Base-by-base conservation (phyloP, 1,140 invertebrate species). In the Cotesia glomerata region DNA sequence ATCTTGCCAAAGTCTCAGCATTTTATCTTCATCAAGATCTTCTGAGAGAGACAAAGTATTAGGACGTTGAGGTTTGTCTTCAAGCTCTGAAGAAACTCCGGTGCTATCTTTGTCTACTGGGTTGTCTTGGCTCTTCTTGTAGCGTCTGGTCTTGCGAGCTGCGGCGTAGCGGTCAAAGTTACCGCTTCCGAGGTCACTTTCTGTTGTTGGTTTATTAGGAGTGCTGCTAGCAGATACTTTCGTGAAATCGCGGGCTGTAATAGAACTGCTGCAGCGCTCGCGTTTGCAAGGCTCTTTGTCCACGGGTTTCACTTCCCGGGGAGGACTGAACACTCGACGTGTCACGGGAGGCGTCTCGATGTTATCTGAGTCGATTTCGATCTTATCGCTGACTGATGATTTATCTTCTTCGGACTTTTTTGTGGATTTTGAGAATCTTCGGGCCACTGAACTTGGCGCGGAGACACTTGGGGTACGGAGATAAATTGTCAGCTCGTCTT, bases 351-450 rank as follows among this genome's bases (percentile, higher is more conserved):
- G 95, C 4, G 95, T 96, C 88, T 96, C 95, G 14, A 96, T 94
- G 76, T 97, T 97, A 75, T 97, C 95, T 3, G 94, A 94, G 82
- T 97, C 95, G 9, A 96, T 95, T 80, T 96, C 94, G 32, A 94
- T 91, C 79, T 92, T 93, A 77, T 94, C 93, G 75, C 87, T 85
- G 75, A 90, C 82, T 77, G 26, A 26, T 2, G 26, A 26, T 26
- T 85, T 78, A 80, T 91, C 83, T 16, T 84, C 76, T 0, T 81
- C 80, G 72, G 65, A 59, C 77, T 84, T 79, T 76, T 74, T 77
- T 74, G 82, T 36, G 2, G 78, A 58, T 16, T 83, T 84, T 0
- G 82, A 79, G 4, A 82, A 75, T 67, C 80, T 78, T 2, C 85
- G 78, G 3, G 76, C 70, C 0, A 73, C 65, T 3, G 82, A 54